Evolutionary conservation across 2,888 invertebrate genomes (phyloP), one percentile per base, ranked within the genome.

Genomic region (Dicycla oo): DNA sequence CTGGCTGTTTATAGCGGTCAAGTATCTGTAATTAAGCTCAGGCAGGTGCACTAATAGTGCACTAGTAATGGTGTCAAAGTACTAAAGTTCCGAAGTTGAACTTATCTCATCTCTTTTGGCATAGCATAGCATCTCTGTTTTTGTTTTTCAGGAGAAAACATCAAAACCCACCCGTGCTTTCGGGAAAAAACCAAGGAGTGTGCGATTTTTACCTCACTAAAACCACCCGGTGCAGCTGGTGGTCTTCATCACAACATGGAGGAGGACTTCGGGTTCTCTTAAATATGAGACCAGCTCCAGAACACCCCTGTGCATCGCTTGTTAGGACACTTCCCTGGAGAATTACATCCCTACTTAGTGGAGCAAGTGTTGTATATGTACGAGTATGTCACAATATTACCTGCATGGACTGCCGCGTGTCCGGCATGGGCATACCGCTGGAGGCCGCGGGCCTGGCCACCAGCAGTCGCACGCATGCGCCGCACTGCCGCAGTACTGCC

Each of bases 401-500:
- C 80, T 81, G 80, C 81, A 81, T 80, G 20, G 81, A 65, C 53
- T 80, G 83, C 45, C 71, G 26, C 0, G 60, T 73, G 54, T 79
- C 79, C 0, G 82, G 82, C n/a, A 79, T 67, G 0, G 79, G 82
- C 75, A 72, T 73, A n/a, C 88, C 71, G 54, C 82, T 86, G 75
- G 82, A 83, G 6, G 78, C 82, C 0, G 98, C 97, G n/a, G 98
- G 98, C 58, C 98, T 94, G 0, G 98, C 99, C 65, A 99, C 98
- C 66, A 99, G 97, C 87, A 99, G 97, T 1, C 98, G 97, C 73
- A 99, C 98, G 91, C 98, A 98, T 38, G 98, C 98, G 30, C 98
- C 98, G 85, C 98, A 98, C 95, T 99, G 98, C 26, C 99, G 97
- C 85, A 99, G 96, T 80, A 99, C 98, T 49, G 98, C 97, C 15